Percentiles rank a stretch among this genome's conserved stretches.
phyloP scores from a whole-genome alignment of 2,888 invertebrate species.

The Teleogryllus oceanicus region DNA sequence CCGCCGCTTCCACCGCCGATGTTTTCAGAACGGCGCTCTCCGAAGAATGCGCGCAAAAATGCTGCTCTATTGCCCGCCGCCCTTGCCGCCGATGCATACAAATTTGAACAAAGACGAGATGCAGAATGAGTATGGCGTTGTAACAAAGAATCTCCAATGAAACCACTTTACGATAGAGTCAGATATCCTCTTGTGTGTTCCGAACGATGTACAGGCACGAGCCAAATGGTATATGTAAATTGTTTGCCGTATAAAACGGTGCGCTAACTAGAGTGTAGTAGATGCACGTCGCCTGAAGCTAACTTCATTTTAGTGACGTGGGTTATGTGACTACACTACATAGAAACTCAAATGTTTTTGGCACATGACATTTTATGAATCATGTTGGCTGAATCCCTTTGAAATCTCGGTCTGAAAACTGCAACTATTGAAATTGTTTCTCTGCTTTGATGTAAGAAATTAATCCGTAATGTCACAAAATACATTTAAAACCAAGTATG shows the following conservation, averaged over 20 bases:
- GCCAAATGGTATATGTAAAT: not conserved
- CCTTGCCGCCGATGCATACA: not conserved
- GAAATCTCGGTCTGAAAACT: too few species aligned
- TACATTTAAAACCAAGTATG: too few species aligned
- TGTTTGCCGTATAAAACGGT: not conserved
- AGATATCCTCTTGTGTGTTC: not conserved
- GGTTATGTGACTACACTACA: too few species aligned
- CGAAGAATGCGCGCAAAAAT: not conserved
- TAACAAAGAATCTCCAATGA: not conserved
- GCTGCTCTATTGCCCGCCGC: not conserved
- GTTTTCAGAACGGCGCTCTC: not conserved
- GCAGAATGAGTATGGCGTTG: not conserved
- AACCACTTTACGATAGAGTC: not conserved
- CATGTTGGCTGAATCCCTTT: too few species aligned
- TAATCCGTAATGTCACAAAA: too few species aligned
- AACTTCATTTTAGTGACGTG: too few species aligned
- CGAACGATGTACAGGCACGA: not conserved
- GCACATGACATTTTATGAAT: too few species aligned
- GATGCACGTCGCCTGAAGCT: too few species aligned
- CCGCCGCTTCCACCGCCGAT: not conserved
- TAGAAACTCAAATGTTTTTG: too few species aligned
- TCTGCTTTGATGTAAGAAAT: too few species aligned
- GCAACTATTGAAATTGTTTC: too few species aligned
- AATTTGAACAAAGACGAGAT: not conserved
- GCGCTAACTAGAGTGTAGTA: too few species aligned